Evolutionary conservation across 2,797 vertebrate genomes (phyloP).

Genomic region (Spinus olivaceus): DNA sequence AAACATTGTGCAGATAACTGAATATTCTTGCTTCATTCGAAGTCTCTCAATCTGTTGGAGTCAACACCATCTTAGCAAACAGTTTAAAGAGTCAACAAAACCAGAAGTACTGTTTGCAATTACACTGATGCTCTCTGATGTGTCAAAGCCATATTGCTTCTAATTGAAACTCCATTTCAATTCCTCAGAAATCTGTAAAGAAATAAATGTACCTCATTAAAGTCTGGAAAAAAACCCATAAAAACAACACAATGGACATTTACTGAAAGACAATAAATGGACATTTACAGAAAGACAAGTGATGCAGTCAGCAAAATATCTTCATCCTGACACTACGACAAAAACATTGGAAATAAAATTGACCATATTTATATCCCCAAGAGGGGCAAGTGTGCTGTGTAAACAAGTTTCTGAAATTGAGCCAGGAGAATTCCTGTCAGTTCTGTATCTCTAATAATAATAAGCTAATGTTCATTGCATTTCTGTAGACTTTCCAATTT

Average conservation of each 20-base stretch:
- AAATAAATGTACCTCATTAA: neutral
- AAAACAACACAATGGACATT: neutral
- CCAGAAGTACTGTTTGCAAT: neutral
- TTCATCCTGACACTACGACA: neutral
- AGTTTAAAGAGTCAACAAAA: neutral
- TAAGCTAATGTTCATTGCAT: neutral
- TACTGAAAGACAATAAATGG: neutral
- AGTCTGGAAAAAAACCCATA: neutral
- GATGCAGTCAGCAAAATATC: neutral
- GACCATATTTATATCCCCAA: neutral
- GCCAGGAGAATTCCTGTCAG: conserved; percentile 15
- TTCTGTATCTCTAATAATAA: neutral
- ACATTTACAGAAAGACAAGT: conserved; percentile 6
- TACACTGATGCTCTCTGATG: neutral
- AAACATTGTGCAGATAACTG: neutral
- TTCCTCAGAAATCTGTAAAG: neutral
- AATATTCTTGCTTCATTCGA: neutral
- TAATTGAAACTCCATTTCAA: neutral
- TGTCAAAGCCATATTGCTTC: neutral
- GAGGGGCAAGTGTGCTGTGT: neutral
- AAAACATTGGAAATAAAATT: neutral
- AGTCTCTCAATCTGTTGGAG: neutral
- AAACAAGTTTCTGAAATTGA: conserved; percentile 34
- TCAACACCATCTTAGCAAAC: neutral
- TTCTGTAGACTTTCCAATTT: neutral